Percentiles rank a stretch among this genome's conserved stretches.
Evolutionary conservation across 2,113 vertebrate species (phyloP).

Genomic region (Craseonycteris thonglongyai): DNA sequence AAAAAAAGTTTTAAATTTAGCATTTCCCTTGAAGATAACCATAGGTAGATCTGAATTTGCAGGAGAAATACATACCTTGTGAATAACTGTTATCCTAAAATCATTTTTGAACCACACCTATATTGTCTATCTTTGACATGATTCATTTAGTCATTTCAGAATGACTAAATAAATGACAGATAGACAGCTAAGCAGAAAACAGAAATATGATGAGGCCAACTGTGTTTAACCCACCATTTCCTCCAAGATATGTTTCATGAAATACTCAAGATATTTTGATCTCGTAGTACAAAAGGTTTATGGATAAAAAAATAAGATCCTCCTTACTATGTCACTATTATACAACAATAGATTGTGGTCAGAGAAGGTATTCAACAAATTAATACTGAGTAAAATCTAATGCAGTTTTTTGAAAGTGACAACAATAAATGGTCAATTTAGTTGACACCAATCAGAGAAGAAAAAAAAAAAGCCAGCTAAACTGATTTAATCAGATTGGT

Average conservation of each 20-base stretch:
- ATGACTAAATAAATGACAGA: background rate
- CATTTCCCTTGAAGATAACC: slow-evolving; percentile 42
- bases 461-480: background rate
- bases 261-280: slow-evolving; percentile 19
- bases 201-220: background rate
- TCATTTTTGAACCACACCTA: slow-evolving; percentile 52
- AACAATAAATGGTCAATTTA: slow-evolving; percentile 6
- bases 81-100: slow-evolving; percentile 56
- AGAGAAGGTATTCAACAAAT: slow-evolving; percentile 27
- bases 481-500: background rate
- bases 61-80: slow-evolving; percentile 2
- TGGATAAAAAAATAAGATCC: background rate
- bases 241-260: background rate
- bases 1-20: slow-evolving; percentile 42
- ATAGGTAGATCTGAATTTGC: slow-evolving; percentile 25
- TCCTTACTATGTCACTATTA: background rate
- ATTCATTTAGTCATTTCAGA: slow-evolving; percentile 9
- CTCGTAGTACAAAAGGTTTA: background rate
- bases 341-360: background rate
- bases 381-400: slow-evolving; percentile 9
- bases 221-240: background rate
- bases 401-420: slow-evolving; percentile 21
- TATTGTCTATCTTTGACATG: background rate
- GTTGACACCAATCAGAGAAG: background rate
- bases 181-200: background rate